Conservation (phyloP, 2,113 vertebrate species). For the Naja naja region DNA sequence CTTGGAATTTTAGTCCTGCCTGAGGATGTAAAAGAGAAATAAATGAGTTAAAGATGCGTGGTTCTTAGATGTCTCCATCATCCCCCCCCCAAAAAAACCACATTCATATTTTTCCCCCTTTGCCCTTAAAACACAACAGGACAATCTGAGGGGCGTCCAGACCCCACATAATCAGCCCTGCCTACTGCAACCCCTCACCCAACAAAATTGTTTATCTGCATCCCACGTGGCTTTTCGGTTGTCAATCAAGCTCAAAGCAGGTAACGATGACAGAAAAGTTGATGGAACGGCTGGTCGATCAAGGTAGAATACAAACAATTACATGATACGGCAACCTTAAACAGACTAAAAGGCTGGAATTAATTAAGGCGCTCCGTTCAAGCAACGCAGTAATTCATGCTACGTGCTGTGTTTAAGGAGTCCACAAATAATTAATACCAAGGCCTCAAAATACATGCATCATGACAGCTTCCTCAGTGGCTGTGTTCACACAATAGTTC, state of each 20-base stretch:
- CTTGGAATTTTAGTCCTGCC: not conserved
- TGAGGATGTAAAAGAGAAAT: not conserved
- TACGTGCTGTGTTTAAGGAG: not conserved
- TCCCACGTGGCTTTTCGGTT: not conserved
- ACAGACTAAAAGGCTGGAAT: not conserved
- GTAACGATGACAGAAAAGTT: not conserved
- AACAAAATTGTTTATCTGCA: not conserved
- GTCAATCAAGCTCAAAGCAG: not conserved
- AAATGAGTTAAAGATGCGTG: not conserved
- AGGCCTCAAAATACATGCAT: not conserved
- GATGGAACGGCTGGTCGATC: not conserved
- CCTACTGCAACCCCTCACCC: not conserved
- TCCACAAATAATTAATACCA: not conserved
- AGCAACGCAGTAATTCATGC: not conserved
- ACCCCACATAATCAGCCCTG: not conserved
- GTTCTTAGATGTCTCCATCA: not conserved
- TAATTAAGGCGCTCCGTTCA: not conserved
- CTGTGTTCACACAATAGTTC: not conserved
- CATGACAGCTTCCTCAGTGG: not conserved
- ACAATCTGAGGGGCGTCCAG: not conserved
- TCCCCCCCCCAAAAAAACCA: not conserved
- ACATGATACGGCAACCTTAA: not conserved
- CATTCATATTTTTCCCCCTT: not conserved
- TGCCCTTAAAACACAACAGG: not conserved
- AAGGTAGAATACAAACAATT: not conserved